These are phyloP conservation scores for Cryptocheilus praepositus DNA, from an alignment of 2,888 invertebrate species.

Conservation along the genomic window DNA sequence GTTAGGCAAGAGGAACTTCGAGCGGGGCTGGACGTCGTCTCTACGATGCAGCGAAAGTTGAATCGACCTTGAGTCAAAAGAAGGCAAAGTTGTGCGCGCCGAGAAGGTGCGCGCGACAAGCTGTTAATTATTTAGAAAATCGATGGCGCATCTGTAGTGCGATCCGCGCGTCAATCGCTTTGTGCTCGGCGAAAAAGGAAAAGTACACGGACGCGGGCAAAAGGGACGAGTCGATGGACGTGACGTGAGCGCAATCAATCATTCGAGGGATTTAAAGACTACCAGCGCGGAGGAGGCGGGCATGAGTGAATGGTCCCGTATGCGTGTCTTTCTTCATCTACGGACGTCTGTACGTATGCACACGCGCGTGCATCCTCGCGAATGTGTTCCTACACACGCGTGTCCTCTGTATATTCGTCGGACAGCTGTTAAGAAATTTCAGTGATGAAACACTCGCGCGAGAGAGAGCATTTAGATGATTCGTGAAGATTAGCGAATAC, in stretches of 20 bases:
- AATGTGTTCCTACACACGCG: constrained; percentile 2
- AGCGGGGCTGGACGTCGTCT: not conserved
- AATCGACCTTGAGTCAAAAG: too few species aligned
- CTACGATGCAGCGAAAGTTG: not conserved
- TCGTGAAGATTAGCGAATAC: constrained; percentile 38
- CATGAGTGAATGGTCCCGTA: constrained; percentile 21
- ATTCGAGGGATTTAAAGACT: constrained; percentile 47
- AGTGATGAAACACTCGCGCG: constrained; percentile 1
- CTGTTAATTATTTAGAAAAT: constrained; percentile 54
- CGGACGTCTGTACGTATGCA: not conserved
- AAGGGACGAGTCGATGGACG: constrained; percentile 28
- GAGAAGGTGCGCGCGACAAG: constrained; percentile 26
- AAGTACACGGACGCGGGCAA: constrained; percentile 35
- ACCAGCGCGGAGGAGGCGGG: constrained; percentile 15
- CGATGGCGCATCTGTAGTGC: constrained; percentile 20
- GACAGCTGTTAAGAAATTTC: constrained; percentile 6
- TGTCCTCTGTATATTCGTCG: not conserved
- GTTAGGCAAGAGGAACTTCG: too few species aligned
- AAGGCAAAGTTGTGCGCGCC: not conserved
- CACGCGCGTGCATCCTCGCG: constrained; percentile 9
- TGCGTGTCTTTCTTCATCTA: not conserved
- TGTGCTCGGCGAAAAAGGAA: constrained; percentile 15
- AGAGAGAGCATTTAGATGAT: constrained; percentile 38
- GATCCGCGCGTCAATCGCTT: constrained; percentile 1
- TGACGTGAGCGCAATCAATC: constrained; percentile 53